phyloP scores from a whole-genome alignment of 2,888 invertebrate species.

The Drosophila suboccidentalis region DNA sequence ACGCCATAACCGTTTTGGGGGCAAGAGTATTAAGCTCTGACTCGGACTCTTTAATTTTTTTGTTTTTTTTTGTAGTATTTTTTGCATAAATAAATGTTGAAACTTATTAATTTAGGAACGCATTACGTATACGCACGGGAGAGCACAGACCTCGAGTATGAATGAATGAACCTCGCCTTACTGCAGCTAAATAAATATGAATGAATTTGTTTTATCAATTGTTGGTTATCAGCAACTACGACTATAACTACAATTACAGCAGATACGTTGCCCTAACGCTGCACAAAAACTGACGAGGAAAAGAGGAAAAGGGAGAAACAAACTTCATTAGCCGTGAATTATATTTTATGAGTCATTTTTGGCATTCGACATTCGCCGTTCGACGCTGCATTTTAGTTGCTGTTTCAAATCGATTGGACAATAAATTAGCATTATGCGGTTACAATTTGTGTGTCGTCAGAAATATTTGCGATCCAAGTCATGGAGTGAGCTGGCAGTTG shows the following conservation, averaged over 20 bases:
- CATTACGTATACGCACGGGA: constrained; percentile 55
- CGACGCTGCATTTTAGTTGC: constrained; percentile 62
- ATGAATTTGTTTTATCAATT: constrained; percentile 3
- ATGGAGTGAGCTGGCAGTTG: constrained; percentile 64
- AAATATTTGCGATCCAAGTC: constrained; percentile 43
- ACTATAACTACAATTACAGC: neutral
- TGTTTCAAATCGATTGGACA: constrained; percentile 77
- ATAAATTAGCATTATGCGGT: constrained; percentile 78
- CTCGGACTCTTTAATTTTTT: neutral
- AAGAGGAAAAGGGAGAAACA: neutral
- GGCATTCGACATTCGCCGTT: constrained; percentile 13
- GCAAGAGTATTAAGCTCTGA: constrained; percentile 2
- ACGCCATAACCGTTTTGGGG: constrained; percentile 2
- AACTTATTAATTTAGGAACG: constrained; percentile 40
- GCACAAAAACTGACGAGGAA: neutral
- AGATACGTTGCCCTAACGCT: neutral
- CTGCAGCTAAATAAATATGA: constrained; percentile 5
- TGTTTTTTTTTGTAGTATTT: neutral
- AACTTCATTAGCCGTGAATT: constrained; percentile 51
- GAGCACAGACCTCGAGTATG: constrained; percentile 2
- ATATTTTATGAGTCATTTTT: constrained; percentile 64
- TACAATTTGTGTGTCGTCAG: constrained; percentile 50
- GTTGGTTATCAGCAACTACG: neutral
- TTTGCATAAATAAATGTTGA: constrained; percentile 49
- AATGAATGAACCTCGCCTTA: constrained; percentile 28